These are phyloP conservation scores for Nyleta sp. DNA, from an alignment of 2,888 invertebrate genomes.

Conservation along the genomic window DNA sequence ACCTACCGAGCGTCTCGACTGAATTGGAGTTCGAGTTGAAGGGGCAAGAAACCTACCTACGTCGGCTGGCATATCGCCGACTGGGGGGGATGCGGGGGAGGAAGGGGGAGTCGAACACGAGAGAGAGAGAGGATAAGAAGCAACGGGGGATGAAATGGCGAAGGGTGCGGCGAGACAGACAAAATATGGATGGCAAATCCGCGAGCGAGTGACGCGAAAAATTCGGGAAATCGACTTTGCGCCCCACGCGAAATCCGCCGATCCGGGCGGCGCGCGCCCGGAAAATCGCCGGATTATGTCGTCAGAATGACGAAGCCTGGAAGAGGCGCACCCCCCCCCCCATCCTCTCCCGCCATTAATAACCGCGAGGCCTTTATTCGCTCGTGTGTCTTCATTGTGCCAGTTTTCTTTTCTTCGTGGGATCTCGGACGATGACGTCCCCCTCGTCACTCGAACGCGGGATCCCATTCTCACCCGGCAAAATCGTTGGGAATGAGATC, in stretches of 20 bases:
- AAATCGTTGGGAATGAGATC: constrained; percentile 11
- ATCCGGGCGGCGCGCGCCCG: constrained; percentile 25
- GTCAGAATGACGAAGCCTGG: constrained; percentile 24
- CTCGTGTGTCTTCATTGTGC: constrained; percentile 37
- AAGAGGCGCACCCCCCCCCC: neutral
- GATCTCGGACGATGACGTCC: constrained; percentile 11
- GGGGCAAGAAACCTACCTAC: constrained; percentile 47
- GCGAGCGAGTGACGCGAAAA: constrained; percentile 54
- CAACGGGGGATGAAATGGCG: constrained; percentile 58
- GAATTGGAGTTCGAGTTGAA: constrained; percentile 53
- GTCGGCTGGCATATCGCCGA: constrained; percentile 40
- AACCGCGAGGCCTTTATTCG: constrained; percentile 35
- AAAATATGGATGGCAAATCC: constrained; percentile 61
- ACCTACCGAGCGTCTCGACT: constrained; percentile 27
- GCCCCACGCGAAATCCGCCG: constrained; percentile 35
- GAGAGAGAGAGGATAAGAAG: constrained; percentile 47
- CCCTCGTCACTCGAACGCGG: constrained; percentile 2
- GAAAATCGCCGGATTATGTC: constrained; percentile 47
- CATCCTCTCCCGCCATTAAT: constrained; percentile 12
- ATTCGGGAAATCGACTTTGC: constrained; percentile 57
- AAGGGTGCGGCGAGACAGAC: constrained; percentile 59
- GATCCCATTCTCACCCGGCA: neutral
- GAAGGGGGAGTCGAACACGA: constrained; percentile 12
- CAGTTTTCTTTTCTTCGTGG: constrained; percentile 18
- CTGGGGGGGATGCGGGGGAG: constrained; percentile 3